Conservation (phyloP, 2,797 vertebrate genomes). For the Alcedo atthis region DNA sequence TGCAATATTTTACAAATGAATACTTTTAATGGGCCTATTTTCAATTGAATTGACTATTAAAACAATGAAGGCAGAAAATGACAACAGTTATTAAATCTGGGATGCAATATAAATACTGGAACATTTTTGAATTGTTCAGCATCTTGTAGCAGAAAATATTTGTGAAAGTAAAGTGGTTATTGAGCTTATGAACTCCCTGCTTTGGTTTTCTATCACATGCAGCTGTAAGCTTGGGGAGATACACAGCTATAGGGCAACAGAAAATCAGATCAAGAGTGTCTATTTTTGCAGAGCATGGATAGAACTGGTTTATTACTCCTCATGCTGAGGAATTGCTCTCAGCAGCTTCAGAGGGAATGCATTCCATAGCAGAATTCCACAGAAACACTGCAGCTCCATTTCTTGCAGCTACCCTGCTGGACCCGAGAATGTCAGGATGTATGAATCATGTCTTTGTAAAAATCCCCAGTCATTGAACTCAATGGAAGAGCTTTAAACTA, state of each 20-base stretch:
- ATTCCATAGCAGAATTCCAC: neutral
- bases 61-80: conserved; percentile 60
- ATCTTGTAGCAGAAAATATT: conserved; percentile 71
- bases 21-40: conserved; percentile 56
- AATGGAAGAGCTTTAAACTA: neutral
- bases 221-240: neutral
- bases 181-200: conserved; percentile 22
- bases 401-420: neutral
- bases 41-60: conserved; percentile 58
- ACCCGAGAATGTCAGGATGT: neutral
- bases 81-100: conserved; percentile 61
- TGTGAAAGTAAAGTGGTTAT: conserved; percentile 68
- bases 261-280: neutral
- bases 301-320: neutral
- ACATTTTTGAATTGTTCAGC: conserved; percentile 59
- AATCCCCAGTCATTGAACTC: neutral
- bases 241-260: neutral
- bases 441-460: neutral
- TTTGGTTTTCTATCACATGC: neutral
- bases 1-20: conserved; percentile 56
- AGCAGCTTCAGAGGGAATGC: neutral
- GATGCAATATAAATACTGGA: conserved; percentile 51
- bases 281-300: neutral
- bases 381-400: neutral
- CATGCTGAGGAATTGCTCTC: neutral